A percentile compares a stretch with the other conserved stretches of the same genome.
Evolutionary conservation across 2,888 invertebrate species (phyloP).

Genomic region (Diarsia rubi): DNA sequence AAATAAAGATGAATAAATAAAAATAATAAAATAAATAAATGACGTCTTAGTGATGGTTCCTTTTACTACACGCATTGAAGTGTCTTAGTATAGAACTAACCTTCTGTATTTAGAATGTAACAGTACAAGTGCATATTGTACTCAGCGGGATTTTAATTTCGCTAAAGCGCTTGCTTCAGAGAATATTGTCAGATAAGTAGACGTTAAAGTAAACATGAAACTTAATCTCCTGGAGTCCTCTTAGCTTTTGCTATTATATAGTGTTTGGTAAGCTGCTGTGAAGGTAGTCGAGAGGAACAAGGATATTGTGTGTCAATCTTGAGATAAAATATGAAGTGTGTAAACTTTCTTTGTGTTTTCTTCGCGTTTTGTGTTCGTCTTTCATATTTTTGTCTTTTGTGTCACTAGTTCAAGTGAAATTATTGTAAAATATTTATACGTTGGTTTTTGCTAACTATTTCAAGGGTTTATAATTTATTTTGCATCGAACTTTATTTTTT

Average conservation of each 20-base stretch:
- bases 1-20: no score
- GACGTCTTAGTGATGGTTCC: no score
- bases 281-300: not conserved
- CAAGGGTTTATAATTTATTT: no score
- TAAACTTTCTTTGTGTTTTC: not conserved
- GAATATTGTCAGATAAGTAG: slow-evolving; percentile 33
- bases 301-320: slow-evolving; percentile 19
- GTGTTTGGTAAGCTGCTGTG: not conserved
- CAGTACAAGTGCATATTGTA: slow-evolving; percentile 31
- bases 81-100: not conserved
- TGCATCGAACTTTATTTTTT: no score
- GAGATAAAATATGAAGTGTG: not conserved
- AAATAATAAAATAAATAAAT: no score
- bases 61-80: not conserved
- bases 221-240: slow-evolving; percentile 30
- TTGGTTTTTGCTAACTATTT: no score
- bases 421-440: no score
- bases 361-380: no score
- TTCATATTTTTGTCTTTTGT: no score
- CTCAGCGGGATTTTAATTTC: slow-evolving; percentile 41
- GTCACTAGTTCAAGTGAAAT: no score
- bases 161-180: slow-evolving; percentile 30
- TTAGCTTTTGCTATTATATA: slow-evolving; percentile 15
- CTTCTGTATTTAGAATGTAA: not conserved
- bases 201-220: slow-evolving; percentile 32